Evolutionary conservation across 2,797 vertebrate species (phyloP).

Genomic region (Clarias pachynema): DNA sequence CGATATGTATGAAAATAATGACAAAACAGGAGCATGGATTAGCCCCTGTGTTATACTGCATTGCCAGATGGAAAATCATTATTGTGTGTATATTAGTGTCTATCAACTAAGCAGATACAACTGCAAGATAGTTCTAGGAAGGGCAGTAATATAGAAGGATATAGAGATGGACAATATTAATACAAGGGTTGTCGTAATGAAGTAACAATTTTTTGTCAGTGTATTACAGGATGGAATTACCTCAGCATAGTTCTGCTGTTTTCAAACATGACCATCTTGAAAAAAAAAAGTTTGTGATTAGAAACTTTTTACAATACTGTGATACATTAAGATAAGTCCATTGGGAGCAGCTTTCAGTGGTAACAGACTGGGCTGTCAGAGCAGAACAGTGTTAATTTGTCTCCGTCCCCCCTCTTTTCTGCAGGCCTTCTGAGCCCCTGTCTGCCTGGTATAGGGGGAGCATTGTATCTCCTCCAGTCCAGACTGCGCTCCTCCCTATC

Average conservation of each 20-base stretch:
- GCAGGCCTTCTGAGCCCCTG: conserved; percentile 49
- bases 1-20: not conserved
- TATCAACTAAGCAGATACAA: conserved; percentile 6
- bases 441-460: conserved; percentile 53
- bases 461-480: conserved; percentile 52
- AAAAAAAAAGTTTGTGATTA: not conserved
- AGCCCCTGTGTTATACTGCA: not conserved
- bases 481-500: conserved; percentile 46
- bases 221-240: conserved; percentile 1
- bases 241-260: not conserved
- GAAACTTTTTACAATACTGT: conserved; percentile 31
- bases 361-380: conserved; percentile 38
- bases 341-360: conserved; percentile 40
- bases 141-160: not conserved
- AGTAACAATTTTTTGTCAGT: not conserved
- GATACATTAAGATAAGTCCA: conserved; percentile 44
- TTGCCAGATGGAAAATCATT: not conserved
- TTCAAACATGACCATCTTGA: not conserved
- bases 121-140: not conserved
- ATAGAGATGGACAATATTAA: not conserved
- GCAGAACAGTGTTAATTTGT: conserved; percentile 58
- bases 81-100: not conserved
- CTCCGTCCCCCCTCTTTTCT: conserved; percentile 47
- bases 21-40: not conserved
- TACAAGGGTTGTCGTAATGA: not conserved